phyloP scores from a whole-genome alignment of 2,797 vertebrate genomes.

The Discoglossus pictus region DNA sequence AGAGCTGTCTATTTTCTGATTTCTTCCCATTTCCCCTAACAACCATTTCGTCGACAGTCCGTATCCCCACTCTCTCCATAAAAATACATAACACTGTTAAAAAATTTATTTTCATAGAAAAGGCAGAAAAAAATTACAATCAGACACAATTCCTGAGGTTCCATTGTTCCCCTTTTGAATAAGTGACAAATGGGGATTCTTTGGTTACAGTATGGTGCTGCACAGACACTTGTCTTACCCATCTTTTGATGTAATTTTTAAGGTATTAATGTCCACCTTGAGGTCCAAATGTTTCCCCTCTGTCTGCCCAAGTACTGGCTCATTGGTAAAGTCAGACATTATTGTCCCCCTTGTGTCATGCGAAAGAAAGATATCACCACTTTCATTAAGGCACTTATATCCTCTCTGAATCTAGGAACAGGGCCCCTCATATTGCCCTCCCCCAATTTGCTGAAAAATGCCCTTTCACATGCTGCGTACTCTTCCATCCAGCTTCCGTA shows the following conservation, averaged over 20 bases:
- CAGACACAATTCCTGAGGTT: too few relatives aligned
- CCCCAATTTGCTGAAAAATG: background rate
- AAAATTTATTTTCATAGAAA: too few relatives aligned
- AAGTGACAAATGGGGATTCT: background rate
- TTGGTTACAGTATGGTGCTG: constrained; percentile 15
- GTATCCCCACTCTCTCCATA: too few relatives aligned
- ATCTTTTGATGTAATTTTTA: too few relatives aligned
- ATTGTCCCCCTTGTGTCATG: background rate
- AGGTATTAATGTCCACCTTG: too few relatives aligned
- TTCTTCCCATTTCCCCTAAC: too few relatives aligned
- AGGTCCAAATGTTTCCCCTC: background rate
- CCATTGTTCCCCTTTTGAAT: too few relatives aligned
- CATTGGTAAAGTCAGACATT: background rate
- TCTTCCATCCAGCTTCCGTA: constrained; percentile 77
- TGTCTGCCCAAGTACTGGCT: background rate
- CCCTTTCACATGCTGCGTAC: constrained; percentile 67
- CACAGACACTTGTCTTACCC: too few relatives aligned
- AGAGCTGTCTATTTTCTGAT: too few relatives aligned
- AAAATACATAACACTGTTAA: too few relatives aligned
- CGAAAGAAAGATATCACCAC: constrained; percentile 19
- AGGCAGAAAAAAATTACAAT: too few relatives aligned
- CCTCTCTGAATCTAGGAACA: constrained; percentile 11
- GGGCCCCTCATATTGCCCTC: constrained; percentile 12
- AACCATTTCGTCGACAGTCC: too few relatives aligned
- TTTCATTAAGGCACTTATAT: constrained; percentile 33